These are phyloP conservation scores for Drosophila glabriapex DNA, from an alignment of 2,888 invertebrate genomes.

Conservation along the genomic window DNA sequence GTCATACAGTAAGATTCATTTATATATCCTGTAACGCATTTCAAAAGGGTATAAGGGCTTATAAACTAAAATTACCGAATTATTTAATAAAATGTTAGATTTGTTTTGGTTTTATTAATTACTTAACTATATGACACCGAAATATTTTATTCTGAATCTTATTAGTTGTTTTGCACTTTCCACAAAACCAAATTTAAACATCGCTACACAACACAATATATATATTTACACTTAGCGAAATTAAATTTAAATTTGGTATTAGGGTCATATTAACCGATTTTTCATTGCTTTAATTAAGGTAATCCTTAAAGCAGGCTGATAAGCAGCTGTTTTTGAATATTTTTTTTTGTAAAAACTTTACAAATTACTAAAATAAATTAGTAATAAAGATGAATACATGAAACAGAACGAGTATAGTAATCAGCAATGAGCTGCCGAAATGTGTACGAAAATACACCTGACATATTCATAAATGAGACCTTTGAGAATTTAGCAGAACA, in stretches of 20 bases:
- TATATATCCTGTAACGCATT: conserved; percentile 1
- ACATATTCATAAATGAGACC: neutral
- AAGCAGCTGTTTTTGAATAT: neutral
- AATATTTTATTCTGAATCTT: neutral
- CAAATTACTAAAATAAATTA: conserved; percentile 3
- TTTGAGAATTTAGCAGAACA: conserved; percentile 8
- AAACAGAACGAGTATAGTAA: conserved; percentile 8
- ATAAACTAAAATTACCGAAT: neutral
- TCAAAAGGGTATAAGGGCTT: neutral
- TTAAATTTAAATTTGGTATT: neutral
- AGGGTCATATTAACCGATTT: neutral
- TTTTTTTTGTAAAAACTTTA: neutral
- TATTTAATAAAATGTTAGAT: neutral
- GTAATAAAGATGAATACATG: conserved; percentile 5
- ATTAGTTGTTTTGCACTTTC: neutral
- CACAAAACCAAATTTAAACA: neutral
- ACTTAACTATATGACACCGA: neutral
- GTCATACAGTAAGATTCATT: conserved; percentile 3
- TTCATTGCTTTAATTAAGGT: conserved; percentile 51
- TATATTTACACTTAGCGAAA: neutral
- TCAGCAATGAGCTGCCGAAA: conserved; percentile 18
- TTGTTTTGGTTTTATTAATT: neutral
- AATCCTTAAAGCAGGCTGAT: conserved; percentile 27
- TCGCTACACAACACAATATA: neutral
- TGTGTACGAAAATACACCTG: neutral